Evolutionary conservation across 2,888 invertebrate genomes (phyloP).

Genomic region (Sinohyriopsis cumingii): DNA sequence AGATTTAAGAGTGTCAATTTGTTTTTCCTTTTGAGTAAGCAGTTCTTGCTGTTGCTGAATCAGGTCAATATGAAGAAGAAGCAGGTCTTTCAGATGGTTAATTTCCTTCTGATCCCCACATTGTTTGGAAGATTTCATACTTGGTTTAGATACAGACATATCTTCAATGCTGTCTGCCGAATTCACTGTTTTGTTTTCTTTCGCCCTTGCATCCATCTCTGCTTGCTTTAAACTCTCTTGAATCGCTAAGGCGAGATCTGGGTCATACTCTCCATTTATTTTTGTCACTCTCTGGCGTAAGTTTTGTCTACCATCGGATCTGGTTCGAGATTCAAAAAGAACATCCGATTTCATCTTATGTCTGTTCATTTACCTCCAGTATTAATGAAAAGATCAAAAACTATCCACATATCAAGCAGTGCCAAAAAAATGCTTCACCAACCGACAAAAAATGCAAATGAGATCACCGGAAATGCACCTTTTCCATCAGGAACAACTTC

Average conservation of each 20-base stretch:
- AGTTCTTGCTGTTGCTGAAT: conserved; percentile 93
- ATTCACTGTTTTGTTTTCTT: conserved; percentile 34
- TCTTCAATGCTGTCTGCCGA: conserved; percentile 19
- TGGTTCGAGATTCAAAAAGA: conserved; percentile 40
- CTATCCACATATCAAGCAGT: background rate
- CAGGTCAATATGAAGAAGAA: conserved; percentile 87
- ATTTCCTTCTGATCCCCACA: conserved; percentile 38
- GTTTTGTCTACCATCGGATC: conserved; percentile 42
- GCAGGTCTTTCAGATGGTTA: conserved; percentile 78
- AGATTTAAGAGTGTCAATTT: conserved; percentile 80
- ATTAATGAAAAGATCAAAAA: background rate
- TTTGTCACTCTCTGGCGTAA: conserved; percentile 51
- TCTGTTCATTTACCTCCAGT: conserved; percentile 4
- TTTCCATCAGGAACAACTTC: no score
- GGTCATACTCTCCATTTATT: conserved; percentile 57
- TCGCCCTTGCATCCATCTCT: conserved; percentile 40
- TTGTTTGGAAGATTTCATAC: conserved; percentile 18
- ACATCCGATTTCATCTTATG: conserved; percentile 43
- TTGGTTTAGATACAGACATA: conserved; percentile 26
- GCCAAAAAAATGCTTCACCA: conserved; percentile 23
- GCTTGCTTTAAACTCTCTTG: conserved; percentile 61
- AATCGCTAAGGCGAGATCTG: conserved; percentile 58
- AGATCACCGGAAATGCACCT: conserved; percentile 27
- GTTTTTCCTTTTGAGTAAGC: conserved; percentile 85
- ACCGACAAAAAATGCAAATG: conserved; percentile 42